phyloP scores from a whole-genome alignment of 1,140 invertebrate species.

The Ridgeia piscesae region DNA sequence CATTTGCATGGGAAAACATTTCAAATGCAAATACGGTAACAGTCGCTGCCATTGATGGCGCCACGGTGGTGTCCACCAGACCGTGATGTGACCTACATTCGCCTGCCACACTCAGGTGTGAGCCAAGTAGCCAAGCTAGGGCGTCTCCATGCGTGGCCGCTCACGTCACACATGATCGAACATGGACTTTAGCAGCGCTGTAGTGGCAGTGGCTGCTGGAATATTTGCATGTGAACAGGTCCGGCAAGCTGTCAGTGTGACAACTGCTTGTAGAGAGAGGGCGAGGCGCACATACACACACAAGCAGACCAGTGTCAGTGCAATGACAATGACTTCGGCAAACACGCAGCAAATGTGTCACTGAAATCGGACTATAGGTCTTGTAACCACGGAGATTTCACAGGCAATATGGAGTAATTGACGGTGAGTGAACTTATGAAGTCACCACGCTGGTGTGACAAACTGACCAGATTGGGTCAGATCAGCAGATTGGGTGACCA shows the following conservation, averaged over 20 bases:
- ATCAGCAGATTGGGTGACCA: background rate
- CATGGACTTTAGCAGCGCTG: background rate
- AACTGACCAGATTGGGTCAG: background rate
- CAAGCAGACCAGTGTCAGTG: background rate
- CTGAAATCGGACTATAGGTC: background rate
- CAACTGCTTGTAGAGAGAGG: background rate
- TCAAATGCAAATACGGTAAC: background rate
- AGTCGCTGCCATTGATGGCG: background rate
- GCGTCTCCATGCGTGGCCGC: background rate
- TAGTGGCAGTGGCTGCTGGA: background rate
- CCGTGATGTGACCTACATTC: background rate
- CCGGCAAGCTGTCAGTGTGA: background rate
- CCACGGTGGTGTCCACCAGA: background rate
- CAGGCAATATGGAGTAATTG: background rate
- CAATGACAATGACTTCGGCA: background rate
- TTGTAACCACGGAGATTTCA: conserved; percentile 4
- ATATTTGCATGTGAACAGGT: conserved; percentile 5
- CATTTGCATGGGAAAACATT: background rate
- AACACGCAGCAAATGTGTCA: background rate
- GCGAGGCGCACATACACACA: too few species aligned
- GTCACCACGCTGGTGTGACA: background rate
- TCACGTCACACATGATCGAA: background rate
- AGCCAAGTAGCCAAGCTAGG: background rate
- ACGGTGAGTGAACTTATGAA: background rate
- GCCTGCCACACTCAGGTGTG: background rate